Base-by-base conservation (phyloP, 2,888 invertebrate species). In the Brenthis hecate region DNA sequence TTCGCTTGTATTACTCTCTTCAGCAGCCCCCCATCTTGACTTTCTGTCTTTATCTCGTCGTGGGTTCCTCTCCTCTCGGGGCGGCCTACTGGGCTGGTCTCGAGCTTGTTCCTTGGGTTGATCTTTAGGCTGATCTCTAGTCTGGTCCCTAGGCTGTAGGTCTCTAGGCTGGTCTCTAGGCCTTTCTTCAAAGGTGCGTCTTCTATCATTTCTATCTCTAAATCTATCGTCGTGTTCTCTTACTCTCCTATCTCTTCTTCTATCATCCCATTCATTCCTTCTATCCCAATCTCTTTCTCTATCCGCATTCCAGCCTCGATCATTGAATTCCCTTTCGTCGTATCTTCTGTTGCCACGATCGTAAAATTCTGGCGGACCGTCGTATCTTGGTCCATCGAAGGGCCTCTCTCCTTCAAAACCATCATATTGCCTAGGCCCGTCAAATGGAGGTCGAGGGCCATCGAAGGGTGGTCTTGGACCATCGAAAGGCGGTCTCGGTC, bases 21-120 rank as follows among this genome's bases (percentile, higher is more conserved):
- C 88, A 0, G 89, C 85, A 2, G 88, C 89, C 0, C 92, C 92
- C 92, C 92, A 92, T 50, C 92, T 81, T 2, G 92, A 92, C 68
- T 90, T 92, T 47, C 92, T 84, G 68, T 92, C 92, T 72, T 85
- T 88, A 16, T 90, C 89, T 63, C 85, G 80, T 55, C 84, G 80
- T 23, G 77, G 68, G 65, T 73, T 78, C 55, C 81, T 77, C 47
- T 82, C 81, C 14, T 81, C 81, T 51, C 78, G 55, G 6, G 71
- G 54, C 19, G 57, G 66, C 32, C 66, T 74, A 36, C n/a, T 56
- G 36, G 36, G n/a, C 16, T 14, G n/a, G 14, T 53, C 51, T 16
- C 16, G n/a, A 11, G 6, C 14, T 6, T n/a, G 11, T 53, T 16
- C 16, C n/a, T 67, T 72, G 4, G 69, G 36, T 60, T 36, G 36